Base-by-base conservation (phyloP, 2,113 vertebrate species). In the Psittacula cyanocephala region DNA sequence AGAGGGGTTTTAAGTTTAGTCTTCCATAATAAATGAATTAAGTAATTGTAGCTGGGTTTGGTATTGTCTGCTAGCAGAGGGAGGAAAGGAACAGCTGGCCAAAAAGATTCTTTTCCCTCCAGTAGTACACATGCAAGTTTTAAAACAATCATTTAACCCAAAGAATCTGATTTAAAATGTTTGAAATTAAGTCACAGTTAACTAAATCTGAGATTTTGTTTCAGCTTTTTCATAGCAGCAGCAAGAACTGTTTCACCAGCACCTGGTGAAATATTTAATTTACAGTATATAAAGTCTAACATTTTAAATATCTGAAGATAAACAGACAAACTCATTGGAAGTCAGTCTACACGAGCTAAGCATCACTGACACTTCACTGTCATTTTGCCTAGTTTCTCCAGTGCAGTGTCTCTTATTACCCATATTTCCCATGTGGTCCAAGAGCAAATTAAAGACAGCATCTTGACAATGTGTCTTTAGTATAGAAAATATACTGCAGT, bases 391-490 rank as follows among this genome's bases (percentile, higher is more conserved):
- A 55, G 28, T 37, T 76, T 84, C 60, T 69, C 50, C 60, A 55
- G 0, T 33, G 86, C 59, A 68, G 20, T 23, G 39, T 64, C 70
- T 88, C 60, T 90, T 83, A 78, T 86, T 90, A 90, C 39, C 33
- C 44, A 13, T 64, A 93, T 94, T 93, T 92, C 90, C 93, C 92
- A 88, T 22, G 25, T 43, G 80, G 67, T 81, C 75, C 35, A 68
- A 86, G 72, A 91, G n/a, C 79, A 91, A 90, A 95, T 94, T 95
- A 96, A 83, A 93, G 86, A 69, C 44, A 84, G 60, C n/a, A 74
- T 69, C 93, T 91, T 91, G 94, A 72, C 68, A 83, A 67, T 3
- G 11, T 70, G 52, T 41, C 93, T 87, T 81, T 93, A 76, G 77
- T 91, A 89, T 41, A 87, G 81, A 85, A 92, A 93, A 92, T 81